Percentiles rank a stretch among this genome's conserved stretches.
These are phyloP conservation scores for Lethrus apterus DNA, from an alignment of 1,140 invertebrate species.

Conservation along the genomic window DNA sequence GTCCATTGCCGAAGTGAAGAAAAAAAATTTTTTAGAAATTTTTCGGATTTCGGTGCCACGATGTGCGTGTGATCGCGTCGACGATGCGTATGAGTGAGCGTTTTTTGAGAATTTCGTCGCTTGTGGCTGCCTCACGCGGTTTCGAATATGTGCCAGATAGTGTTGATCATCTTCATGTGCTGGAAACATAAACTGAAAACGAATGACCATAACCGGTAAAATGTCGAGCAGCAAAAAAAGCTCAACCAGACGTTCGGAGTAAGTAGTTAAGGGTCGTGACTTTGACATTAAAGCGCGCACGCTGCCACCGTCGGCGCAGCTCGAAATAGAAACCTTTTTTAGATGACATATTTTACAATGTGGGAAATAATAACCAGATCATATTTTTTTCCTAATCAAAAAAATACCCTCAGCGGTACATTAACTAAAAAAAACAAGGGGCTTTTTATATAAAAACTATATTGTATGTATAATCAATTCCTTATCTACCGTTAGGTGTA, in stretches of 20 bases:
- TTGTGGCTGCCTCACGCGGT: no score
- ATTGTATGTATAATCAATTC: no score
- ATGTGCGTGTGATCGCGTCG: not conserved
- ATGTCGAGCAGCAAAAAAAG: slow-evolving; percentile 42
- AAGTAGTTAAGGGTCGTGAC: slow-evolving; percentile 28
- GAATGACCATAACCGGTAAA: slow-evolving; percentile 16
- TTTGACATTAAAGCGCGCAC: not conserved
- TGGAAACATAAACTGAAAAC: slow-evolving; percentile 29
- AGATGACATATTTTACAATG: slow-evolving; percentile 3
- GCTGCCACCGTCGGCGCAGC: not conserved
- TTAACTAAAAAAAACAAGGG: slow-evolving; percentile 1
- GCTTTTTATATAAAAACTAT: no score
- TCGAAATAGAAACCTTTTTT: slow-evolving; percentile 3
- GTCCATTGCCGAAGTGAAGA: not conserved
- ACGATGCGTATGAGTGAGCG: no score
- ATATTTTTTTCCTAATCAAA: not conserved
- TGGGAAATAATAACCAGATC: slow-evolving; percentile 2
- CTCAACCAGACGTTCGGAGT: slow-evolving; percentile 42
- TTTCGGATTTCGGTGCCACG: not conserved
- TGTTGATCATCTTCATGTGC: slow-evolving; percentile 21
- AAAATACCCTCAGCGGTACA: not conserved
- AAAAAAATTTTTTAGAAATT: not conserved
- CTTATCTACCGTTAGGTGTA: no score
- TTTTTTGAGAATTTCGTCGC: no score
- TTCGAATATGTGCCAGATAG: slow-evolving; percentile 21